phyloP scores from a whole-genome alignment of 2,888 invertebrate genomes.

The Lapara coniferarum region DNA sequence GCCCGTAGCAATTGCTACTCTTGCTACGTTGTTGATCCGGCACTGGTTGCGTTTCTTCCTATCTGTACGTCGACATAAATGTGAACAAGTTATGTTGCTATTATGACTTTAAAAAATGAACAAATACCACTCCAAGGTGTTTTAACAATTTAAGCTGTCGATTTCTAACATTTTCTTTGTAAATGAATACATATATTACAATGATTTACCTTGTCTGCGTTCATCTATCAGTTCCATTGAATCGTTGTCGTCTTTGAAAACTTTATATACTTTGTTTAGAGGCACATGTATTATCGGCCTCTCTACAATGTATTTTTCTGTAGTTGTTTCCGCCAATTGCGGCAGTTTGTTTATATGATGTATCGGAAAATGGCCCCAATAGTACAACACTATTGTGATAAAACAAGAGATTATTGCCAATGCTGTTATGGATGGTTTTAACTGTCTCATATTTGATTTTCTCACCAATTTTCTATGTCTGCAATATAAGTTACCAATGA shows the following conservation, averaged over 20 bases:
- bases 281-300: slow-evolving; percentile 56
- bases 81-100: background rate
- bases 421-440: slow-evolving; percentile 48
- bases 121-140: background rate
- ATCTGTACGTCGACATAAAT: no score
- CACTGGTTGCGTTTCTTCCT: no score
- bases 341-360: background rate
- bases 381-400: slow-evolving; percentile 51
- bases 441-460: slow-evolving; percentile 52
- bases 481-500: slow-evolving; percentile 39
- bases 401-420: slow-evolving; percentile 43
- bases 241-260: slow-evolving; percentile 28
- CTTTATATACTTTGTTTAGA: slow-evolving; percentile 45
- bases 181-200: background rate
- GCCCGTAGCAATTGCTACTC: no score
- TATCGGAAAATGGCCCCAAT: slow-evolving; percentile 27
- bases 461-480: slow-evolving; percentile 57
- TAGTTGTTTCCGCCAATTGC: slow-evolving; percentile 21
- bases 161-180: background rate
- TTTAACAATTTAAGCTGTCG: no score
- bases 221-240: slow-evolving; percentile 16
- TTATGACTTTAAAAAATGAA: background rate
- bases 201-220: slow-evolving; percentile 27
- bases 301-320: slow-evolving; percentile 31
- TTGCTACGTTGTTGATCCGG: no score